Evolutionary conservation across 2,113 vertebrate genomes (phyloP).

Genomic region (Odocoileus hemionus): DNA sequence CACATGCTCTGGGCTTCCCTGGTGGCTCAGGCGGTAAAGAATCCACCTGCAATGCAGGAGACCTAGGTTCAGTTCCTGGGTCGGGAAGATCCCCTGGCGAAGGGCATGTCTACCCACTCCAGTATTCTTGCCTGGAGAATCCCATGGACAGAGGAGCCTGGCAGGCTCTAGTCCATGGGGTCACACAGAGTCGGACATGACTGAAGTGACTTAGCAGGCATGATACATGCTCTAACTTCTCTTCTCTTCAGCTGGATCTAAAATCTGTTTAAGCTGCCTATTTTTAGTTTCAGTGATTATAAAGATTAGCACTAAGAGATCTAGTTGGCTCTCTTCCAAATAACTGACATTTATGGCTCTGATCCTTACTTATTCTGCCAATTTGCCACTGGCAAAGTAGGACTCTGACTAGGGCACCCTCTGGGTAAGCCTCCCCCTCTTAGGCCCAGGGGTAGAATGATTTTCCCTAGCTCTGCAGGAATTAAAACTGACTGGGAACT

Average conservation of each 20-base stretch:
- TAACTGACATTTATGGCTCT: background rate
- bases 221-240: background rate
- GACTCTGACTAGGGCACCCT: background rate
- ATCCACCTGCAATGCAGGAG: background rate
- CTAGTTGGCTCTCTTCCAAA: background rate
- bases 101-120: background rate
- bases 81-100: background rate
- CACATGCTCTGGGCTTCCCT: background rate
- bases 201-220: background rate
- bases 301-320: background rate
- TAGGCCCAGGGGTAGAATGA: background rate
- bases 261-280: background rate
- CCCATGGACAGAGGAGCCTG: background rate
- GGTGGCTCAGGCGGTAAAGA: background rate
- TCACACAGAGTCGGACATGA: background rate
- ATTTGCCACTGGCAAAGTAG: background rate
- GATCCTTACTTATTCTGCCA: background rate
- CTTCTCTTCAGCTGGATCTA: background rate
- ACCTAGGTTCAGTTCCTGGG: background rate
- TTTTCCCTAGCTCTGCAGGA: background rate
- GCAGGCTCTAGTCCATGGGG: background rate
- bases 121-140: background rate
- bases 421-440: background rate
- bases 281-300: background rate
- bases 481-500: background rate